Evolutionary conservation across 2,113 vertebrate genomes (phyloP).

Genomic region (Planiliza haematocheilus): DNA sequence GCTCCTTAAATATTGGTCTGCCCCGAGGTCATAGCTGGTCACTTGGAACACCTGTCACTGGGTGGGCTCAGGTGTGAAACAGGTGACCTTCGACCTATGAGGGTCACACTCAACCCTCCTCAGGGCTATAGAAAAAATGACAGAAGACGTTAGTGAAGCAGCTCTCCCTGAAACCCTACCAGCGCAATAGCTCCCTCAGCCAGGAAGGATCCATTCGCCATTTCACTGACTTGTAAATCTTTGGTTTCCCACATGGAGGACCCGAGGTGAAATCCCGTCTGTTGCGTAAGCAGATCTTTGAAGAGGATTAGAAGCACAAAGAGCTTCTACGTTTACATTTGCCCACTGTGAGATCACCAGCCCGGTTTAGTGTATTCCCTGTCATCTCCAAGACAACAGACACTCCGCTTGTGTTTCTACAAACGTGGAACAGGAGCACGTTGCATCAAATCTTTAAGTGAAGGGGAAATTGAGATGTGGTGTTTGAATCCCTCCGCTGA

Average conservation of each 20-base stretch:
- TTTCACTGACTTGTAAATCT: conserved; percentile 53
- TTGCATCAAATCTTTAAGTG: conserved; percentile 2
- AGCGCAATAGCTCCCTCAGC: conserved; percentile 46
- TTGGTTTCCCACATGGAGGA: conserved; percentile 46
- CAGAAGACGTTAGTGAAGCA: conserved; percentile 3
- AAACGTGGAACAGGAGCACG: not conserved
- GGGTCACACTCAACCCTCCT: conserved; percentile 19
- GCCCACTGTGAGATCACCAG: conserved; percentile 22
- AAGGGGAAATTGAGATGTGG: not conserved
- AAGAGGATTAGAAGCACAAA: conserved; percentile 14
- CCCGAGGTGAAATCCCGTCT: conserved; percentile 47
- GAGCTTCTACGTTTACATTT: conserved; percentile 46
- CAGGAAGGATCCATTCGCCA: conserved; percentile 47
- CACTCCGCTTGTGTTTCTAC: not conserved
- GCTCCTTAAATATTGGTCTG: conserved; percentile 11
- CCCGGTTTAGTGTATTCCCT: not conserved
- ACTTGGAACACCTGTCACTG: conserved; percentile 54
- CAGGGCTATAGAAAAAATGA: not conserved
- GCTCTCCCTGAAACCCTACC: conserved; percentile 28
- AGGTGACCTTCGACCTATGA: conserved; percentile 37
- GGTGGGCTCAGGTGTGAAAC: conserved; percentile 68
- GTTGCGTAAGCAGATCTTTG: conserved; percentile 54
- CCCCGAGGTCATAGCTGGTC: conserved; percentile 45
- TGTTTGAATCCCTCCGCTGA: conserved; percentile 21
- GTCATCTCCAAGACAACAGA: conserved; percentile 11